Base-by-base conservation (phyloP, 2,113 vertebrate genomes). In the Balaeniceps rex region DNA sequence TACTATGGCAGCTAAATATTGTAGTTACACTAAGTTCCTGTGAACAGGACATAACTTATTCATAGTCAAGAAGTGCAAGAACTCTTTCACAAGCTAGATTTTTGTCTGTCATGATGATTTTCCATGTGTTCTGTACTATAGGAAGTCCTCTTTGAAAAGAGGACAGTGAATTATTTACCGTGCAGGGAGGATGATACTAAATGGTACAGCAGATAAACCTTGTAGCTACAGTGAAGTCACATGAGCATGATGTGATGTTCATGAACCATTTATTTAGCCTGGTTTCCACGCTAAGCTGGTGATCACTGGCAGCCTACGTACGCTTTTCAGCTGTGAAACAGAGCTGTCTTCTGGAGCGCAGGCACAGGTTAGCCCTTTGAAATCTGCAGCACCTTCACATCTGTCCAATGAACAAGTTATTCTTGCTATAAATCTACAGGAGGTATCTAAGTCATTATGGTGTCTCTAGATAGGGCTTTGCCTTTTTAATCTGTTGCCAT, bases 21-120 rank as follows among this genome's bases (percentile, higher is more conserved):
- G 83, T 76, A 91, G 85, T 81, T 94, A 96, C 61, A 57, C 76
- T 68, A 83, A 78, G 74, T 94, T 95, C 80, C 58, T 2, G 7
- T 58, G 95, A 96, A 86, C 46, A 68, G 76, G 49, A 49, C 58
- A 82, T 95, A 61, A 90, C 40, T 97, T 96, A 97, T 94, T 95
- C 70, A 93, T 96, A 65, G 71, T 70, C 58, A 79, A 46, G 81
- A 87, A 96, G 79, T 49, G 33, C 75, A 94, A 87, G 84, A 77
- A 79, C 90, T 69, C 78, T 93, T 86, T 58, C 82, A 65, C 57
- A 66, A 80, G 81, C 36, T 81, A 61, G 44, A 22, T 78, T 85
- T 91, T 88, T 96, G 87, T 90, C 52, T 66, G 57, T 77, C 65
- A 24, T 54, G 25, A 61, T 72, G 44, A 58, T 91, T 93, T 94